Evolutionary conservation across 2,888 invertebrate species (phyloP), one percentile per base, ranked within the genome.

Genomic region (Argyresthia goedartella): DNA sequence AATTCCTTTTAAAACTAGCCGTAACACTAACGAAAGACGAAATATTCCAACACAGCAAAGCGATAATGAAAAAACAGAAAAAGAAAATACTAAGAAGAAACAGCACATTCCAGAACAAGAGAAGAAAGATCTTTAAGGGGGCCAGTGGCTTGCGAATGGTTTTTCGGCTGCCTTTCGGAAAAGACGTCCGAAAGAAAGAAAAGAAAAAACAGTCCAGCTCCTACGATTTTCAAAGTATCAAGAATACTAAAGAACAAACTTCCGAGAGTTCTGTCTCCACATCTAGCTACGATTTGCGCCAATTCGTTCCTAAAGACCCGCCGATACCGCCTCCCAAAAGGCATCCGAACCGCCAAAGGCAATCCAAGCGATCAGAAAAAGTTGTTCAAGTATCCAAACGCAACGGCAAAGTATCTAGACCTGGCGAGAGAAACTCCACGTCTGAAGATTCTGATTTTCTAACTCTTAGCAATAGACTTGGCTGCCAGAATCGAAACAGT

Each of bases 11-110:
- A 41, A 96, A 96, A 77, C 80, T 96, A 57, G 95, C 96, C 2
- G 91, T 96, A 0, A 96, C 96, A 0, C 79, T 96, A 54, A 96
- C 95, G n/a, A 95, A 95, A 80, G 96, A 96, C 67, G 96, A 96
- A 77, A 88, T 96, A 56, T 96, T 95, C 69, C 94, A 95, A 69
- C 91, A 95, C 64, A 95, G 95, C 57, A 96, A 96, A 74, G 92
- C 92, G 55, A 96, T 96, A 56, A 96, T 96, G 95, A 89, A 93
- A 55, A 89, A 94, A 52, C 94, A 95, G 62, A 92, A 91, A 69
- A 93, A 93, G 70, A 92, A 92, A 67, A 84, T 90, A 56, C 70
- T 91, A 51, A 84, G 89, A 64, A 79, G 88, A 51, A 89, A 88
- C 53, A 88, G 88, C 57, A 80, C 74, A 56, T 81, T 84, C 54